Base-by-base conservation (phyloP, 2,888 invertebrate genomes). In the Conus canariensis region DNA sequence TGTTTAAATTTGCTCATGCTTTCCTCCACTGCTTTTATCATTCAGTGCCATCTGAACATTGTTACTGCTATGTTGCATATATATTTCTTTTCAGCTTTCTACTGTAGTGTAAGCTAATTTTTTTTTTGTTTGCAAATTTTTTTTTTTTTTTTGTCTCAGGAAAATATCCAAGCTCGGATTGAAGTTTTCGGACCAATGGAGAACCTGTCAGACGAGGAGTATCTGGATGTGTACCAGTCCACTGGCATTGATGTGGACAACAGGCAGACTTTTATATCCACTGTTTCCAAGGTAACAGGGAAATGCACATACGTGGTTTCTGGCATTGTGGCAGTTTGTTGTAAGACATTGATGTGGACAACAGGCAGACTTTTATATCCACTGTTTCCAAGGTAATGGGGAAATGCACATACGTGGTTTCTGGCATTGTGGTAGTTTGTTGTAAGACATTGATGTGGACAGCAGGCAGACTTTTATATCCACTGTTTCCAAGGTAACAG, bases 161-260 rank as follows among this genome's bases (percentile, higher is more conserved):
- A 91, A 30, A 56, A 64, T 8, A 90, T 90, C 59, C 70, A 58
- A 58, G 86, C 90, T 8, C 85, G 85, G 19, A 59, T 67, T 19
- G 91, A 91, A 70, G 90, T 90, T 67, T 91, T 91, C 85, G 91
- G 91, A 0, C 70, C 88, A 12, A 88, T 91, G 59, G 82, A 60
- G n/a, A n/a, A 83, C 16, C 58, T 91, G 30, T 88, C 90, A 12
- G 88, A 90, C 14, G 88, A 91, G 30, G 91, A 91, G 56, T 90
- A 91, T 67, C 90, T 90, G 77, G 90, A 90, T 19, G 88, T 91
- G 8, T 91, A 85, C 77, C 88, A 80, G 56, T 86, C 88, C 9
- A 91, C 91, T 4, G 91, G 91, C 0, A 88, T 91, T 22, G 91
- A 90, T 82, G 90, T 90, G 19, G 91, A 91, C 74, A 90, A 90